These are phyloP conservation scores for Lordiphosa stackelbergi DNA, from an alignment of 1,140 invertebrate species.

Conservation along the genomic window DNA sequence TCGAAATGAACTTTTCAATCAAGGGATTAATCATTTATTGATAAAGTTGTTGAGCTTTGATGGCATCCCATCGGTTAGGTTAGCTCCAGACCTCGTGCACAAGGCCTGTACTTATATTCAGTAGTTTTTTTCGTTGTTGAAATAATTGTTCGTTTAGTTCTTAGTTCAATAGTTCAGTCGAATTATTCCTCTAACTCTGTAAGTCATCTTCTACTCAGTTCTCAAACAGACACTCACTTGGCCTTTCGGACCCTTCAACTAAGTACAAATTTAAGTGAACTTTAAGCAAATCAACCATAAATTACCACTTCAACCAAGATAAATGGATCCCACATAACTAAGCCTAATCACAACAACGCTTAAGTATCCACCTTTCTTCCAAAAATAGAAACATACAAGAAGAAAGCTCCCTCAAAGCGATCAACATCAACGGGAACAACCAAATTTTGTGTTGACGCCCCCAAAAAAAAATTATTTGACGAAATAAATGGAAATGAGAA, in stretches of 20 bases:
- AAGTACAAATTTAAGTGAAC: background rate
- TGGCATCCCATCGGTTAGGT: too few relatives aligned
- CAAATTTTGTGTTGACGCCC: conserved; percentile 13
- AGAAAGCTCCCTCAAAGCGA: conserved; percentile 12
- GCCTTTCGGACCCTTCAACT: conserved; percentile 4
- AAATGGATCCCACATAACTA: conserved; percentile 8
- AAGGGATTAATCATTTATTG: too few relatives aligned
- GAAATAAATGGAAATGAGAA: conserved; percentile 22
- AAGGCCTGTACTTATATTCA: too few relatives aligned
- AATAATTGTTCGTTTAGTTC: too few relatives aligned
- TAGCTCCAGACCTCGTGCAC: too few relatives aligned
- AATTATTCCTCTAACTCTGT: background rate
- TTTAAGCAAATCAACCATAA: conserved; percentile 11
- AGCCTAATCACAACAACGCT: conserved; percentile 24
- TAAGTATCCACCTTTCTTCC: conserved; percentile 3
- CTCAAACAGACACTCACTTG: background rate
- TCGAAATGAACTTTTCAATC: too few relatives aligned
- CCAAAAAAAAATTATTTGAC: conserved; percentile 1
- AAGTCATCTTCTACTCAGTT: conserved; percentile 3
- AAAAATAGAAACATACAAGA: conserved; percentile 17
- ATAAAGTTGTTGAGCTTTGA: too few relatives aligned
- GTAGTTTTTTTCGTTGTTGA: too few relatives aligned
- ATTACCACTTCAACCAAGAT: conserved; percentile 29
- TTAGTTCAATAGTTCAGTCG: too few relatives aligned
- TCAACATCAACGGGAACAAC: conserved; percentile 8